Base-by-base conservation (phyloP, 2,113 vertebrate species). In the Platycercus adscitus region DNA sequence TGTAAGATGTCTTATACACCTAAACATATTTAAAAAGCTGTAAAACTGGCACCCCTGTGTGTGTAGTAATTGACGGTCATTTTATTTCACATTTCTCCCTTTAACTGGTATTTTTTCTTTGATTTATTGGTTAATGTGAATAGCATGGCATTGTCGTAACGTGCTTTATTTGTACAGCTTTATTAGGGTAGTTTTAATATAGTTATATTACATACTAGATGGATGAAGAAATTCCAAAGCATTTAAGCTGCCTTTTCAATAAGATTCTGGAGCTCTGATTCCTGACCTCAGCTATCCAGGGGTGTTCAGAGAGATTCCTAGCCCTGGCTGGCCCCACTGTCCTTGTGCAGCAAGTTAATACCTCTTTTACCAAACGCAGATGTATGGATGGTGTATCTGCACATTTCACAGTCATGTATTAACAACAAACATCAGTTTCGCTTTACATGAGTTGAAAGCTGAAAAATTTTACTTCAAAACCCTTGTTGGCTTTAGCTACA, bases 1-100 rank as follows among this genome's bases (percentile, higher is more conserved):
- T 93, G 56, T 87, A 86, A 91, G 75, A 87, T 81, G 61, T 92
- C 68, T 90, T 79, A 52, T 86, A 35, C 77, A 92, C 66, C 56
- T 81, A 88, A 81, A 33, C 61, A 50, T 91, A 90, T 86, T 95
- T 76, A 7, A 83, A 96, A 96, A 95, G 88, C 93, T 83, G 94
- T 93, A 94, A 95, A 94, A 96, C 89, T 95, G 88, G 66, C 78
- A 92, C 55, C 83, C 78, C 73, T 70, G 79, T 89, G 89, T 93
- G 73, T 69, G 21, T 60, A 88, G 88, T 87, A 94, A 92, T 90
- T 95, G 82, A 91, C 93, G 80, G 86, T 93, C 83, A 72, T 93
- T 77, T 84, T 86, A 70, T 89, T 68, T 87, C 56, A 81, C 82
- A 44, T 80, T 93, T 93, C 43, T 81, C 46, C 58, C 15, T 77